Evolutionary conservation across 64 coral and sea anemone genomes (phyloP).

Genomic region (Orbicella faveolata): DNA sequence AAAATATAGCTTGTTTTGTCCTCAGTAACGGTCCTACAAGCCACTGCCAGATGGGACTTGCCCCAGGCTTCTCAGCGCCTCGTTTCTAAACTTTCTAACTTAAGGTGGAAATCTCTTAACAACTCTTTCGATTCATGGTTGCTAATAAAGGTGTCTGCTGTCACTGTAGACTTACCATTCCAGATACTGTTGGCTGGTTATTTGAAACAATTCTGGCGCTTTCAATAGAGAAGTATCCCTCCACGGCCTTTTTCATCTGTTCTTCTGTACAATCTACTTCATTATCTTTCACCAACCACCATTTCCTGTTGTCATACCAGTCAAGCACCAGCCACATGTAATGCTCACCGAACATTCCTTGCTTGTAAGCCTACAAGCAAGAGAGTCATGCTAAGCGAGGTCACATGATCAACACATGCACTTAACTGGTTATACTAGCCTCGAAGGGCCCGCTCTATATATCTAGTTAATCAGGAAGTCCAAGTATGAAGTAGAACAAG

Average conservation of each 20-base stretch:
- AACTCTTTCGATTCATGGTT: no score
- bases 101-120: no score
- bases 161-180: slow-evolving; percentile 24
- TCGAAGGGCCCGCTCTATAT: no score
- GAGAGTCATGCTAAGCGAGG: background rate
- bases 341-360: slow-evolving; percentile 52
- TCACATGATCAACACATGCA: background rate
- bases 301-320: slow-evolving; percentile 47
- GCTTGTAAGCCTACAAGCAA: slow-evolving; percentile 59
- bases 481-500: no score
- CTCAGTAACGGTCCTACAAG: no score
- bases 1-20: no score
- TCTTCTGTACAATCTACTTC: slow-evolving; percentile 43
- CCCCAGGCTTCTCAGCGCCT: no score
- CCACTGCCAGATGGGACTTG: no score
- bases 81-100: no score
- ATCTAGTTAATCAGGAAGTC: no score
- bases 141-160: no score
- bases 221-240: slow-evolving; percentile 66
- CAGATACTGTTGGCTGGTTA: slow-evolving; percentile 28
- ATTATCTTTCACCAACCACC: slow-evolving; percentile 47
- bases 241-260: slow-evolving; percentile 30
- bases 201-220: slow-evolving; percentile 26
- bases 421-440: no score
- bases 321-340: slow-evolving; percentile 60